A percentile compares a stretch with the other conserved stretches of the same genome.
These are phyloP conservation scores for Hemicentrotus pulcherrimus DNA, from an alignment of 35 echinoderm and acorn worm genomes.

Conservation along the genomic window DNA sequence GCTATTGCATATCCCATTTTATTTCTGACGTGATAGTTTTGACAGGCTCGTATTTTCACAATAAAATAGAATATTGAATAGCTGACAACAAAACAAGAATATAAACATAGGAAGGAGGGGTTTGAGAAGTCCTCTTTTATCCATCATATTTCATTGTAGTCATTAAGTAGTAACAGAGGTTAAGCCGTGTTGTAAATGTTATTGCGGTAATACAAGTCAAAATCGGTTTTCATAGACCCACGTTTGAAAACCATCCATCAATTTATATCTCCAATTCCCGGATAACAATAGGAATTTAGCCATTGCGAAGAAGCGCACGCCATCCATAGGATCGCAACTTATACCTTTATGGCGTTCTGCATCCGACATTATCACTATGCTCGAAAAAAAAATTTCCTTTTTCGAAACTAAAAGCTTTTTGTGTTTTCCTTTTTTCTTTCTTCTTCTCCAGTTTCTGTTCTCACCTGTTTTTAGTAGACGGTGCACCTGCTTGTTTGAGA, in stretches of 20 bases:
- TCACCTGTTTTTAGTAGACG: slow-evolving; percentile 10
- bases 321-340: not conserved
- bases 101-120: not conserved
- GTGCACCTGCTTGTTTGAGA: not conserved
- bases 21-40: not conserved
- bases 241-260: slow-evolving; percentile 2
- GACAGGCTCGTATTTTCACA: not conserved
- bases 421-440: not conserved
- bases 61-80: not conserved
- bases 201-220: slow-evolving; percentile 3
- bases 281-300: not conserved
- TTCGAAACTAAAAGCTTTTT: slow-evolving; percentile 19
- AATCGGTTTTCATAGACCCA: not conserved
- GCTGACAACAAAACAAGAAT: not conserved
- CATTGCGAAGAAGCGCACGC: not conserved
- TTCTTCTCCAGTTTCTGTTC: not conserved
- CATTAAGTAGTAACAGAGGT: not conserved
- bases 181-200: not conserved
- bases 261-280: not conserved
- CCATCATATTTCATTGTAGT: not conserved
- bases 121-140: not conserved
- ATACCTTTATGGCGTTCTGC: not conserved
- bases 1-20: not conserved
- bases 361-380: not conserved
- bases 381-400: not conserved